Evolutionary conservation across 2,113 vertebrate genomes (phyloP), one percentile per base, ranked within the genome.

Genomic region (Laticauda laticaudata): DNA sequence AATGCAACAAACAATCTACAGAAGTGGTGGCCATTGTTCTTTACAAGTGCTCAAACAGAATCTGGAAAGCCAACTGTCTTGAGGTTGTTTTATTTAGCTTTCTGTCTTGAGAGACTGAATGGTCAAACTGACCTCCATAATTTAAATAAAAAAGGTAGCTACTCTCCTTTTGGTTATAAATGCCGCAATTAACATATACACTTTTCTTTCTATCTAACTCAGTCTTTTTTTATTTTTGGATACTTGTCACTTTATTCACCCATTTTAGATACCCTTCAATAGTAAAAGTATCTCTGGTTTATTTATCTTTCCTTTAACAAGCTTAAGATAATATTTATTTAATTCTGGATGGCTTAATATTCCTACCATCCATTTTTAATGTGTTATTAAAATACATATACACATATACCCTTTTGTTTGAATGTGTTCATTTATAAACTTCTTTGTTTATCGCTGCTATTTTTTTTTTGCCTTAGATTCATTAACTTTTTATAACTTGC

Each of bases 401-500:
- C 54, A 56, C 43, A 91, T 0, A 5, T 45, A 26, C 18, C 29
- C 8, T 56, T 85, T 56, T 43, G 51, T 85, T 81, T 55, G 7
- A 90, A 26, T 20, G 20, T 53, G 26, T n/a, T 87, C 11, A 64
- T n/a, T 92, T 87, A 64, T 61, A 18, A 51, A 18, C 39, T 69
- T 61, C 86, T 88, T 88, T 92, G 86, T n/a, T 92, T 88, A 88
- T 92, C 88, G 1, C 86, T 88, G 39, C 21, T 51, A 39, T 5
- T 69, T 54, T 87, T 92, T 92, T 55, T 34, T 34, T 26, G 29
- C 12, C 69, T 92, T 91, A 75, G 2, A 81, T 88, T 92, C 91
- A 92, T 92, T 92, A 92, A 54, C 23, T 39, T 69, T 61, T 92
- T 92, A 92, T 92, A 88, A 55, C 91, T 88, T 92, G 23, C 7